These are phyloP conservation scores for Venustoraphidia nigricollis DNA, from an alignment of 2,888 invertebrate species.

Conservation along the genomic window DNA sequence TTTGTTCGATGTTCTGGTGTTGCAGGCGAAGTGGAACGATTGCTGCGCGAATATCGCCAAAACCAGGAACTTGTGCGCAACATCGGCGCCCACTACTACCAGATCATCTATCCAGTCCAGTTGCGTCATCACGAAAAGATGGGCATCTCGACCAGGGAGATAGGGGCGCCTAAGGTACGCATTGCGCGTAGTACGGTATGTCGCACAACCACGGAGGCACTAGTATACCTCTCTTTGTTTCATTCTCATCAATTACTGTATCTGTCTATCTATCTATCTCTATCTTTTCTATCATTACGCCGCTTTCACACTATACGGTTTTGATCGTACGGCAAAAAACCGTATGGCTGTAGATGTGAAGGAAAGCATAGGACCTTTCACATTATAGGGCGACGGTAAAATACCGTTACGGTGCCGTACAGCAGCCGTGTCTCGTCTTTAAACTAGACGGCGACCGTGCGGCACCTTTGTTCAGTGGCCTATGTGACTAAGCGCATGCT, in stretches of 20 bases:
- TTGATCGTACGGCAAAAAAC: no score
- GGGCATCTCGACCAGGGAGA: constrained; percentile 88
- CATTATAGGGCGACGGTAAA: no score
- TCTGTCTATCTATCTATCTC: background rate
- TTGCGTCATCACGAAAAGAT: constrained; percentile 89
- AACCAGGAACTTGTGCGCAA: constrained; percentile 85
- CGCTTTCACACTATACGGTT: no score
- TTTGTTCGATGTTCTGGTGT: constrained; percentile 12
- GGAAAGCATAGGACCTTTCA: no score
- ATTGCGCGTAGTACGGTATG: constrained; percentile 41
- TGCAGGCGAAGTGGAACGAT: constrained; percentile 80
- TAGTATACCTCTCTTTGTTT: constrained; percentile 1
- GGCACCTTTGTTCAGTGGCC: no score
- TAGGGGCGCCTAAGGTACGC: constrained; percentile 73
- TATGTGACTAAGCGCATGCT: no score
- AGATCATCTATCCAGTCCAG: constrained; percentile 90
- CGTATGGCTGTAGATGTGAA: no score
- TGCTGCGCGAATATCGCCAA: constrained; percentile 78
- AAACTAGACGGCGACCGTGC: no score
- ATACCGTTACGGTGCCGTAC: no score
- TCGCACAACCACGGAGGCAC: constrained; percentile 18
- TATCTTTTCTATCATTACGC: background rate
- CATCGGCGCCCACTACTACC: constrained; percentile 83
- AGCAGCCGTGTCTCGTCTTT: no score
- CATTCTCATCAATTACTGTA: constrained; percentile 2